Base-by-base conservation (phyloP, 2,113 vertebrate species). In the Chaetodon auriga region DNA sequence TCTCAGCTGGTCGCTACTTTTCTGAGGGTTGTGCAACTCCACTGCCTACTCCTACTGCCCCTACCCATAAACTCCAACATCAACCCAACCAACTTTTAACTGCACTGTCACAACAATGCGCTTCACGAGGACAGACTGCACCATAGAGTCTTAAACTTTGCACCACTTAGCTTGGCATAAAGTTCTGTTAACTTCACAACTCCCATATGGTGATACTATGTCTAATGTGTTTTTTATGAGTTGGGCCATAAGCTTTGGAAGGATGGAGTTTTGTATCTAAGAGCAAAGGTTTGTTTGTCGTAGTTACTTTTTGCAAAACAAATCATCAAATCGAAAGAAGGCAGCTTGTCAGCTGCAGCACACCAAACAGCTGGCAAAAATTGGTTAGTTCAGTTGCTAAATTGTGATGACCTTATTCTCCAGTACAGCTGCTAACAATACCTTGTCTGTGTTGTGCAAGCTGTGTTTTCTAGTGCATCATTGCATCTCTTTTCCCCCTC, bases 1-100 rank as follows among this genome's bases (percentile, higher is more conserved):
- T 83, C 83, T 89, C 83, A 83, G 79, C 73, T 76, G 65, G 65
- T 76, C 15, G 14, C n/a, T 53, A 35, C 70, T 80, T 82, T 65
- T 57, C 68, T 45, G 7, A 16, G 30, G 7, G 18, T 68, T 68
- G 74, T 82, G 65, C 18, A 82, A 35, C 60, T 30, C 12, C 25
- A 63, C n/a, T 65, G 63, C 8, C 23, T 21, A 35, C 10, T 7
- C 2, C 18, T 49, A 63, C n/a, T 51, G 12, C 15, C 7, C 15
- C 4, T 15, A 6, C 10, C 23, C n/a, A 19, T 21, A 16, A 55
- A 14, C 19, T 21, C 58, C 19, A 68, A 70, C 5, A 19, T 38
- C 49, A 60, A 57, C 35, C 23, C 48, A 11, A 35, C 43, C 48
- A n/a, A 38, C 55, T 10, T 46, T 58, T 43, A 23, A 54, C 49